These are phyloP conservation scores for Tholera decimalis DNA, from an alignment of 2,888 invertebrate species.

Conservation along the genomic window DNA sequence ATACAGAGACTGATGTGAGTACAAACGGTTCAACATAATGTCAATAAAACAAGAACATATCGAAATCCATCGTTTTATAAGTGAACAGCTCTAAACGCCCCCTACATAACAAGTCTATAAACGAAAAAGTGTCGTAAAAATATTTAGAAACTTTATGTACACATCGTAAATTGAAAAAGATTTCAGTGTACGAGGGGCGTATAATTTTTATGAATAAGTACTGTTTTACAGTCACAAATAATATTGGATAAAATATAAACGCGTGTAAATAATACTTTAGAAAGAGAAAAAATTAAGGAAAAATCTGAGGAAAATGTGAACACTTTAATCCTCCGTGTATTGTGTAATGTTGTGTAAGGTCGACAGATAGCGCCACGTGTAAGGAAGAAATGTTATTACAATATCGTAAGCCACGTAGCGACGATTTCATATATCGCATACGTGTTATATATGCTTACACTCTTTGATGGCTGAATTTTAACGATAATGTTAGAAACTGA, in stretches of 20 bases:
- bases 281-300: background rate
- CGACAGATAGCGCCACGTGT: slow-evolving; percentile 20
- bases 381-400: background rate
- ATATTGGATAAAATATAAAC: slow-evolving; percentile 35
- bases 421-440: background rate
- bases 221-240: slow-evolving; percentile 48
- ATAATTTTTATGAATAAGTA: slow-evolving; percentile 51
- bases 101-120: slow-evolving; percentile 51
- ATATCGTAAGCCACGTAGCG: background rate
- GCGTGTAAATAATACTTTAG: background rate
- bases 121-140: slow-evolving; percentile 55
- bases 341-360: slow-evolving; percentile 28
- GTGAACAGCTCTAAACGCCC: slow-evolving; percentile 23
- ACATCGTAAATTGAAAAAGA: slow-evolving; percentile 65
- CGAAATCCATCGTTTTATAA: slow-evolving; percentile 9
- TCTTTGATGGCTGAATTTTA: background rate
- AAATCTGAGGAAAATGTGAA: background rate
- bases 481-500: background rate
- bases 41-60: slow-evolving; percentile 3
- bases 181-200: slow-evolving; percentile 49
- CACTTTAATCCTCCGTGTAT: slow-evolving; percentile 1
- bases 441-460: background rate
- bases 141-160: slow-evolving; percentile 60
- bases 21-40: background rate
- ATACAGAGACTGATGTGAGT: background rate